Percentiles rank a stretch among this genome's conserved stretches.
These are phyloP conservation scores for Crossaster papposus DNA, from an alignment of 53 echinoderm and acorn worm species.

Conservation along the genomic window DNA sequence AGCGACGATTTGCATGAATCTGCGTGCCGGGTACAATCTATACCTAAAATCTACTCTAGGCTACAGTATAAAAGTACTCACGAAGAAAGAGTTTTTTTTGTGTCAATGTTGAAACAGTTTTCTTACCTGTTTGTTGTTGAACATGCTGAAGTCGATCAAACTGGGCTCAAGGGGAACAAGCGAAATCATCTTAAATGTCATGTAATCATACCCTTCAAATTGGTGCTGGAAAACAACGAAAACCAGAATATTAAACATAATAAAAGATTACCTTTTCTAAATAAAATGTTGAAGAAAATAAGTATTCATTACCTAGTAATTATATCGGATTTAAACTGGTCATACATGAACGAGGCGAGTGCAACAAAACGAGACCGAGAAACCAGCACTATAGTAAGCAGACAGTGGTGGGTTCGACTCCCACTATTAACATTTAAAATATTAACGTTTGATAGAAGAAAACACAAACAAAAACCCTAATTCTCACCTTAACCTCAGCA, in stretches of 20 bases:
- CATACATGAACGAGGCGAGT: no score
- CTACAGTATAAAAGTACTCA: background rate
- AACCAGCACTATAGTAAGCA: no score
- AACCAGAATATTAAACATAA: background rate
- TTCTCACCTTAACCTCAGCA: conserved; percentile 59
- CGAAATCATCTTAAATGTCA: conserved; percentile 91
- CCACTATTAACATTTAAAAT: no score
- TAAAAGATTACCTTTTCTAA: no score
- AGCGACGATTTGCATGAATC: no score
- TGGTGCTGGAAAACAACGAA: conserved; percentile 66
- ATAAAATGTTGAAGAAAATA: no score
- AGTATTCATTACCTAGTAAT: no score
- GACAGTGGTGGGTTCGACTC: no score
- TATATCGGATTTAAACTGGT: no score
- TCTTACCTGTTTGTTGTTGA: conserved; percentile 81
- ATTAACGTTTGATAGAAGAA: background rate
- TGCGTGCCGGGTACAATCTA: no score
- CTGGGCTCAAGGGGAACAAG: conserved; percentile 85
- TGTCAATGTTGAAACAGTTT: background rate
- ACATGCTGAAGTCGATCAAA: conserved; percentile 76
- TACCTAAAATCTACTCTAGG: no score
- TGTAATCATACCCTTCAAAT: conserved; percentile 81
- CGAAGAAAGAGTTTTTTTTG: background rate
- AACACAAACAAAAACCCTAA: background rate
- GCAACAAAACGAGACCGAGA: no score